phyloP scores from a whole-genome alignment of 2,888 invertebrate species.

The Mesorhabditis spiculigera region DNA sequence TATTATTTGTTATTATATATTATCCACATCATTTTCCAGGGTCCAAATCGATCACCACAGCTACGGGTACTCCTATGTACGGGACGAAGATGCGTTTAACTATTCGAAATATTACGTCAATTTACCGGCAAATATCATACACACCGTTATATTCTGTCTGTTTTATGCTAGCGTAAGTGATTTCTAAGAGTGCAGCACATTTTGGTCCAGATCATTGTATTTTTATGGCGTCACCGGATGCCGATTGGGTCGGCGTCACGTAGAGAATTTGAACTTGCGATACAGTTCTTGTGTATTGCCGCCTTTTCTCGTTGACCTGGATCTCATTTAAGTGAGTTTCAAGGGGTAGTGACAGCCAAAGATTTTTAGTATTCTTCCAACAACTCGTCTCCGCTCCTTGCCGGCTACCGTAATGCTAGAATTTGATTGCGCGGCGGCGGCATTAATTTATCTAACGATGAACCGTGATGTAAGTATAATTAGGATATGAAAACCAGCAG shows the following conservation, averaged over 20 bases:
- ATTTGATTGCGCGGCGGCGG: slow-evolving; percentile 5
- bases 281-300: not conserved
- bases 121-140: slow-evolving; percentile 4
- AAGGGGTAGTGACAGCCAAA: not conserved
- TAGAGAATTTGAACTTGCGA: not conserved
- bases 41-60: not conserved
- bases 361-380: not conserved
- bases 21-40: not conserved
- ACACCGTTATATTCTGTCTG: not conserved
- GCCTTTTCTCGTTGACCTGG: slow-evolving; percentile 5
- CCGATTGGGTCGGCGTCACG: slow-evolving; percentile 3
- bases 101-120: slow-evolving; percentile 3
- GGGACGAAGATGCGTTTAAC: not conserved
- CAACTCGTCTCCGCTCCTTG: not conserved
- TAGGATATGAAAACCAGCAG: not conserved
- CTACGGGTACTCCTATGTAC: not conserved
- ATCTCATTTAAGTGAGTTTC: slow-evolving; percentile 1
- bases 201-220: not conserved
- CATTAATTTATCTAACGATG: not conserved
- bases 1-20: not conserved
- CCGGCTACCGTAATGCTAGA: not conserved
- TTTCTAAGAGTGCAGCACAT: not conserved
- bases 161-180: not conserved
- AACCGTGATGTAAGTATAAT: not conserved
- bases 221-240: not conserved